These are phyloP conservation scores for Phyto melanocephala DNA, from an alignment of 2,888 invertebrate genomes.

Conservation along the genomic window DNA sequence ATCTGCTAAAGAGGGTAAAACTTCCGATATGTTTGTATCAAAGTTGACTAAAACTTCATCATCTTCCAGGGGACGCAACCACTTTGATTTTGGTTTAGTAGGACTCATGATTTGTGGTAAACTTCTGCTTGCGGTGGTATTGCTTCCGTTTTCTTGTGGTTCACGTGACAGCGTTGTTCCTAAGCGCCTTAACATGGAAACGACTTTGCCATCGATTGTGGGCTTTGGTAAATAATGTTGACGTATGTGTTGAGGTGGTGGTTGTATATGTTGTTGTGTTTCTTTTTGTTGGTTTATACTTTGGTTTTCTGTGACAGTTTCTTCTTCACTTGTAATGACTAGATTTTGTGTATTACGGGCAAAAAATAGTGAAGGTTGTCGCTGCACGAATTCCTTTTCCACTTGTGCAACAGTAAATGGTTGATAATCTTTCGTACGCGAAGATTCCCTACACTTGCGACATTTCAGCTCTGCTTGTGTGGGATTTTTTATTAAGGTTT, in stretches of 20 bases:
- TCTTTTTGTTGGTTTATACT: conserved; percentile 33
- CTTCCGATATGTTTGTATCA: conserved; percentile 77
- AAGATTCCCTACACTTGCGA: conserved; percentile 69
- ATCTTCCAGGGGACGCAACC: conserved; percentile 72
- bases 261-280: conserved; percentile 15
- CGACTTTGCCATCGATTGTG: conserved; percentile 75
- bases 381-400: conserved; percentile 44
- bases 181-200: conserved; percentile 76
- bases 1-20: conserved; percentile 70
- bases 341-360: conserved; percentile 52
- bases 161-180: conserved; percentile 76
- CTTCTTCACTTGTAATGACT: conserved; percentile 34
- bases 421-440: conserved; percentile 61
- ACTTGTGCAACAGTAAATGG: conserved; percentile 67
- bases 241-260: conserved; percentile 67
- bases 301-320: conserved; percentile 24
- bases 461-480: conserved; percentile 65
- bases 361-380: conserved; percentile 31
- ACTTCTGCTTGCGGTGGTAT: not conserved
- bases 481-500: not conserved
- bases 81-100: conserved; percentile 72
- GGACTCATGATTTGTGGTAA: conserved; percentile 74
- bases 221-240: conserved; percentile 59
- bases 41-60: conserved; percentile 78
- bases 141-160: conserved; percentile 53